Percentiles rank a stretch among this genome's conserved stretches.
Conservation (phyloP, 2,797 vertebrate genomes). For the Xenopus petersii region DNA sequence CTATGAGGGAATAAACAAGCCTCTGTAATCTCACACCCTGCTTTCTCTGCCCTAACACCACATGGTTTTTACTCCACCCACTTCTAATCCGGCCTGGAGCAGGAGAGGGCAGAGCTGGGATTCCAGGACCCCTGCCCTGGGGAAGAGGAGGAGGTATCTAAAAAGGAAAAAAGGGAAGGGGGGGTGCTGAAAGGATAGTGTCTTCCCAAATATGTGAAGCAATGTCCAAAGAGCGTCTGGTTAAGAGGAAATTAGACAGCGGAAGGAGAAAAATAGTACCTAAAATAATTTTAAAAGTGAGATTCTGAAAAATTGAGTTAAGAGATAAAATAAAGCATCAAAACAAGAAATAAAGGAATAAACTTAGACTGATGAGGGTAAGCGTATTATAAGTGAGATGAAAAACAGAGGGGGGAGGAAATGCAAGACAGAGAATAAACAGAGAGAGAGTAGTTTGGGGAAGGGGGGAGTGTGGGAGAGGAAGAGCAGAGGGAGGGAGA, state of each 20-base stretch:
- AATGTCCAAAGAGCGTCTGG: slow-evolving; percentile 11
- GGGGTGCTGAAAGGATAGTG: slow-evolving; percentile 18
- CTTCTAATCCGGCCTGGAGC: slow-evolving; percentile 42
- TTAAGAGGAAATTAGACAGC: neutral
- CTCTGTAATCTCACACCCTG: slow-evolving; percentile 43
- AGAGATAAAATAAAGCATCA: slow-evolving; percentile 8
- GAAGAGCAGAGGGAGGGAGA: slow-evolving; percentile 42
- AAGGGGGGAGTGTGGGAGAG: slow-evolving; percentile 28
- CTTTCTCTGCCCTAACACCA: slow-evolving; percentile 40
- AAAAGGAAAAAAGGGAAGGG: neutral
- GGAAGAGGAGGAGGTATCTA: slow-evolving; percentile 15
- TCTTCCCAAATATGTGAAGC: slow-evolving; percentile 36
- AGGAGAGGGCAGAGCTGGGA: slow-evolving; percentile 40
- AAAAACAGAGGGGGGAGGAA: slow-evolving; percentile 24
- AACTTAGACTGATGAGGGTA: neutral
- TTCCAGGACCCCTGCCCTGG: slow-evolving; percentile 39
- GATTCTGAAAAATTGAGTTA: neutral
- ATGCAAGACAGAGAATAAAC: slow-evolving; percentile 35
- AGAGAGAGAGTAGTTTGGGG: slow-evolving; percentile 14
- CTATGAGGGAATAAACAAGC: slow-evolving; percentile 35
- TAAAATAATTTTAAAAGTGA: slow-evolving; percentile 11
- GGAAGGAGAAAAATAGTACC: neutral
- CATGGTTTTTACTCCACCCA: slow-evolving; percentile 41
- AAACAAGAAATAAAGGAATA: neutral
- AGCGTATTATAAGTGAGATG: slow-evolving; percentile 26